Evolutionary conservation across 53 echinoderm and acorn worm genomes (phyloP), one percentile per base, ranked within the genome.

Genomic region (Zoroaster sp.): DNA sequence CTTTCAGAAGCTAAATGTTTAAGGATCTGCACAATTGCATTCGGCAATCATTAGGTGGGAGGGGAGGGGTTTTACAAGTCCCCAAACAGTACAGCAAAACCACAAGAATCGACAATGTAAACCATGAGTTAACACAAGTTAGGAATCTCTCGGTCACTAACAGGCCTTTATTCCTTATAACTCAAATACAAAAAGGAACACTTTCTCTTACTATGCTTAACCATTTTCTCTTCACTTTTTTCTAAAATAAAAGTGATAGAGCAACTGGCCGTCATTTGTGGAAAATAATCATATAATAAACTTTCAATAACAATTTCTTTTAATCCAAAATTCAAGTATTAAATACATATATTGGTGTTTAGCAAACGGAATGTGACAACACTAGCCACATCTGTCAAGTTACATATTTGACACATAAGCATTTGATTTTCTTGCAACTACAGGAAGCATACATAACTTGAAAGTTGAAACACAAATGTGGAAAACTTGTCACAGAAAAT

Each of bases 111-210:
- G n/a, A n/a, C n/a, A n/a, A n/a, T n/a, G n/a, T n/a, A n/a, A n/a
- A n/a, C n/a, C 14, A 14, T 0, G 32, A 17, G 8, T 33, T 15
- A 39, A 38, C 37, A 73, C 43, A 73, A 39, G 23, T 36, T 55
- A 21, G 21, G 73, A 74, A 43, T 40, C 74, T 74, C 30, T 3
- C 8, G 42, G 43, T 11, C 21, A 28, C 17, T 30, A 21, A 41
- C 30, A 42, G 40, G 5, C 28, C 30, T 45, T 74, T 20, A 38
- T 72, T 40, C 72, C 35, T 72, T 18, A 38, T 36, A 74, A 74
- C 45, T 74, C 12, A 21, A 74, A 74, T 74, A 74, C 74, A 74
- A 74, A 74, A 74, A 4, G n/a, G 25, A 74, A 43, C 25, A 37
- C 41, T 40, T 18, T 65, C n/a, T 31, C 1, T 23, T 2, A n/a